Evolutionary conservation across 2,113 vertebrate species (phyloP).

Genomic region (Ailuropoda melanoleuca): DNA sequence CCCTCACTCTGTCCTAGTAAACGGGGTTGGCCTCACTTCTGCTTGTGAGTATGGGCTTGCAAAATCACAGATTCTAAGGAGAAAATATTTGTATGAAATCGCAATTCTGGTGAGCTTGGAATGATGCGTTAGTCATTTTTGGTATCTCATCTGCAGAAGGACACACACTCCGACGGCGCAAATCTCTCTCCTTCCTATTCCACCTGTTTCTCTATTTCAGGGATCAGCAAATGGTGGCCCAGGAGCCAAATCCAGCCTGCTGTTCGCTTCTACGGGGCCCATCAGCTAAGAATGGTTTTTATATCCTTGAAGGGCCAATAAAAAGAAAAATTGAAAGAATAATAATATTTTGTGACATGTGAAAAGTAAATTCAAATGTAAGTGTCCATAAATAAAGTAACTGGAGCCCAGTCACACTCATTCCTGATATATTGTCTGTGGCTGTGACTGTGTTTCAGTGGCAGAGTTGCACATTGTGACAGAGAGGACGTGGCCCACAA

Average conservation of each 20-base stretch:
- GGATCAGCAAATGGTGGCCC: background rate
- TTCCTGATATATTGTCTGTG: rapidly evolving
- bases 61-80: background rate
- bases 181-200: background rate
- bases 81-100: background rate
- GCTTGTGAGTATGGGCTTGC: background rate
- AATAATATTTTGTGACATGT: background rate
- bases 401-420: background rate
- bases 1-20: rapidly evolving
- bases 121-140: background rate
- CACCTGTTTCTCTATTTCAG: background rate
- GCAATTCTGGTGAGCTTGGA: background rate
- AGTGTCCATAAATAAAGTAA: background rate
- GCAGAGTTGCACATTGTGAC: background rate
- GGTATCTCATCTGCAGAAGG: rapidly evolving
- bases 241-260: background rate
- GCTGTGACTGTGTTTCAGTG: rapidly evolving
- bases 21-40: background rate
- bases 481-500: background rate
- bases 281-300: background rate
- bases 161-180: rapidly evolving
- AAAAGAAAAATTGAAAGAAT: background rate
- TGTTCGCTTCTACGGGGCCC: background rate
- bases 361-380: background rate
- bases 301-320: background rate